These are phyloP conservation scores for Rhorus exstirpatorius DNA, from an alignment of 2,888 invertebrate genomes.

Conservation along the genomic window DNA sequence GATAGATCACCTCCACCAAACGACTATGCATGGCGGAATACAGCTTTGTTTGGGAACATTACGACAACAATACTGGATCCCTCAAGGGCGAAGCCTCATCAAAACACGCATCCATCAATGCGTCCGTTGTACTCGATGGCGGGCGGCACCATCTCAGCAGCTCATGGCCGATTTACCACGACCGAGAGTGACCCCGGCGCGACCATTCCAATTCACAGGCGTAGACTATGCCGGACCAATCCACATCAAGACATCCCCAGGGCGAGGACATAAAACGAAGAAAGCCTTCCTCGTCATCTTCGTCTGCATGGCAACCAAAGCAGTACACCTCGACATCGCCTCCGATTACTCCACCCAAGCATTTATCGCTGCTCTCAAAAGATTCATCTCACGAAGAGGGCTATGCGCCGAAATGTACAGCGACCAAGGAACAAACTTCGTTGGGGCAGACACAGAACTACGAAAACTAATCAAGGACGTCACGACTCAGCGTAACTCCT, in stretches of 20 bases:
- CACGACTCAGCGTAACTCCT: neutral
- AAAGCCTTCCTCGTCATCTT: neutral
- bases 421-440: neutral
- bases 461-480: neutral
- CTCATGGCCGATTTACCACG: neutral
- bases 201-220: neutral
- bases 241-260: neutral
- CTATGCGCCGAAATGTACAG: neutral
- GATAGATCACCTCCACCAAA: no score
- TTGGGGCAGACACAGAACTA: neutral
- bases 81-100: no score
- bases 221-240: neutral
- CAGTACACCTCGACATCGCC: neutral
- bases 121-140: no score
- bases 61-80: no score
- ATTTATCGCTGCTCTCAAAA: neutral
- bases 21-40: no score
- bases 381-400: no score
- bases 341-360: neutral
- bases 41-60: no score
- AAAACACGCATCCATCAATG: no score
- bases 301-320: neutral
- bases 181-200: neutral
- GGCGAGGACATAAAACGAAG: neutral
- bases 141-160: neutral